phyloP scores from a whole-genome alignment of 2,888 invertebrate genomes.

The Beris chalybata region DNA sequence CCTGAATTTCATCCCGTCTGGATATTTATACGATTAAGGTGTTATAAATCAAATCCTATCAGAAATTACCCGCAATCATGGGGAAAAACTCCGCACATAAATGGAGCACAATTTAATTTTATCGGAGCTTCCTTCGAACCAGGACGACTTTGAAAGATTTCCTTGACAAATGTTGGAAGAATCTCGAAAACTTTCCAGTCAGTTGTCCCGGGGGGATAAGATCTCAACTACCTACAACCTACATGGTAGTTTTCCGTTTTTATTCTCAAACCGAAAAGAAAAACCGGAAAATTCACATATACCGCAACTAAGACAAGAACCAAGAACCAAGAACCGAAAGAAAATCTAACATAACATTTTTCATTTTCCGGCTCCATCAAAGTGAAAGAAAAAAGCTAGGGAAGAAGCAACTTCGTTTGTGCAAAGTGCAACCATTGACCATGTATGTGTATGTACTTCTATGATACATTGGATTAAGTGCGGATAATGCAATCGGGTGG shows the following conservation, averaged over 20 bases:
- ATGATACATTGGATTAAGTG: too few species aligned
- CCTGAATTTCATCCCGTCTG: not conserved
- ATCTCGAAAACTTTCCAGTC: slow-evolving; percentile 14
- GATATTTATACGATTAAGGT: not conserved
- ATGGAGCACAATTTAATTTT: not conserved
- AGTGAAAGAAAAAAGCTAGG: too few species aligned
- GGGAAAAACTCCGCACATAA: slow-evolving; percentile 2
- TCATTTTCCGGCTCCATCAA: too few species aligned
- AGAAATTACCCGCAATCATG: not conserved
- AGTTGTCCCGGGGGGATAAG: slow-evolving; percentile 2
- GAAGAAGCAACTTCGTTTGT: too few species aligned
- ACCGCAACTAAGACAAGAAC: not conserved
- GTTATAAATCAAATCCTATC: not conserved
- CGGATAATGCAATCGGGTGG: too few species aligned
- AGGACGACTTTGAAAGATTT: not conserved
- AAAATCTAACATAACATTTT: too few species aligned
- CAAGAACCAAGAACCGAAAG: not conserved
- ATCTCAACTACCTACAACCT: slow-evolving; percentile 11
- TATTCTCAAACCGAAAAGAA: too few species aligned
- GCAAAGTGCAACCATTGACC: too few species aligned
- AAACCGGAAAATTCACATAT: not conserved
- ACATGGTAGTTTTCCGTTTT: slow-evolving; percentile 2
- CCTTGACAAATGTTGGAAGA: not conserved
- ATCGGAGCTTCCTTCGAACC: not conserved
- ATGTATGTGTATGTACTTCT: too few species aligned